Evolutionary conservation across 2,113 vertebrate genomes (phyloP), one percentile per base, ranked within the genome.

Genomic region (Scortum barcoo): DNA sequence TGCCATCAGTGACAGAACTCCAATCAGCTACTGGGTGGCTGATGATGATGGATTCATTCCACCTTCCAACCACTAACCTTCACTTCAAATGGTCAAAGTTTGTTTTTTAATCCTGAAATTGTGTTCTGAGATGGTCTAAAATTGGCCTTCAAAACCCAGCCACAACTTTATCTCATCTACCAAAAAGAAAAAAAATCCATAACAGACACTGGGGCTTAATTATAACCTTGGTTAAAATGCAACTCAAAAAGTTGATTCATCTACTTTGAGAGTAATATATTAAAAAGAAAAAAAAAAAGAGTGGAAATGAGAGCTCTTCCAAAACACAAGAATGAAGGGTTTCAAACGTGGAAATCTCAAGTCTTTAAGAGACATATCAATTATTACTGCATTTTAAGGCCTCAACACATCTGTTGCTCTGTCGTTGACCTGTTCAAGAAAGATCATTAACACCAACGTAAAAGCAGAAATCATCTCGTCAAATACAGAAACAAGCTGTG

Each of bases 301-400:
- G 9, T 19, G 46, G 28, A 76, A 75, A 67, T 72, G 71, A 86
- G 40, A 86, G 80, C 66, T 85, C 13, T 71, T 86, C 78, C 79
- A 78, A 3, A 80, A 73, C 16, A 51, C 68, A 76, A 72, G 12
- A 75, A 58, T 0, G 0, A 66, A 85, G 16, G 26, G n/a, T 54
- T 78, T 89, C 17, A 72, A 75, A 85, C 14, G 22, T 17, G 48
- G 57, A 71, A 73, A 87, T 76, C 78, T 77, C 56, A 72, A 66
- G 14, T 66, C 26, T 17, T 54, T 42, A 54, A 57, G 63, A 83
- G 28, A 75, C 51, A 17, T 42, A 48, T 58, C 10, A 66, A 69
- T 58, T 66, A 53, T 83, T 69, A 92, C 90, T 91, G 90, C 83
- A 88, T 86, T 89, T 88, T 92, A 93, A 94, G 87, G 93, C 87